Base-by-base conservation (phyloP, 2,113 vertebrate genomes). In the Lepus timidus region DNA sequence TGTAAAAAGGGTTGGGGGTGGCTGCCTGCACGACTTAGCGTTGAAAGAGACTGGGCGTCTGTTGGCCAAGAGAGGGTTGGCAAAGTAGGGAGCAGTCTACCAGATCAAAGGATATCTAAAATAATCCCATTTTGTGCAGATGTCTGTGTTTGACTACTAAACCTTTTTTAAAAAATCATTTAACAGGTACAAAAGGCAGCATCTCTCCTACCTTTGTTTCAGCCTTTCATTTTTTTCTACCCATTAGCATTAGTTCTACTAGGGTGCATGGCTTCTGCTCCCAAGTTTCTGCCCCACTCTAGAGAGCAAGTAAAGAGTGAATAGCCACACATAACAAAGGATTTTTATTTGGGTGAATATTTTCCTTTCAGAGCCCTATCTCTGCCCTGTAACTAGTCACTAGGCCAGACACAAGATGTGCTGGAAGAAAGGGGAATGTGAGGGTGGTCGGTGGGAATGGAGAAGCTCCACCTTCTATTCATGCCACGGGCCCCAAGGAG, bases 221-320 rank as follows among this genome's bases (percentile, higher is more conserved):
- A 33, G 36, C 25, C n/a, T 20, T 74, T 70, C 31, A 16, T 20
- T 73, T 88, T 19, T 33, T 49, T 81, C 74, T 85, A n/a, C 23
- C 11, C 70, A 52, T 51, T 9, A 27, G 1, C 10, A 52, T 44
- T 0, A 6, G 0, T 58, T 52, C 62, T 44, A 23, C 19, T 2
- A 5, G 33, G 9, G n/a, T 22, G 33, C 33, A 80, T 79, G 67
- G 31, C 67, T 86, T 70, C 90, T 44, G 55, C 19, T 79, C 29
- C 64, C 25, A 19, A 19, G 6, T 23, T 31, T 62, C 29, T n/a
- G 25, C 44, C 94, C 62, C 39, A 80, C 55, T 49, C 31, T 29
- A 29, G 1, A 78, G 36, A 90, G 78, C 22, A 14, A 10, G 20
- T n/a, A 33, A 58, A 76, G 67, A 80, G 88, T 33, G 29, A 82